Evolutionary conservation across 2,113 vertebrate genomes (phyloP), one percentile per base, ranked within the genome.

Genomic region (Sinocyclocheilus anophthalmus): DNA sequence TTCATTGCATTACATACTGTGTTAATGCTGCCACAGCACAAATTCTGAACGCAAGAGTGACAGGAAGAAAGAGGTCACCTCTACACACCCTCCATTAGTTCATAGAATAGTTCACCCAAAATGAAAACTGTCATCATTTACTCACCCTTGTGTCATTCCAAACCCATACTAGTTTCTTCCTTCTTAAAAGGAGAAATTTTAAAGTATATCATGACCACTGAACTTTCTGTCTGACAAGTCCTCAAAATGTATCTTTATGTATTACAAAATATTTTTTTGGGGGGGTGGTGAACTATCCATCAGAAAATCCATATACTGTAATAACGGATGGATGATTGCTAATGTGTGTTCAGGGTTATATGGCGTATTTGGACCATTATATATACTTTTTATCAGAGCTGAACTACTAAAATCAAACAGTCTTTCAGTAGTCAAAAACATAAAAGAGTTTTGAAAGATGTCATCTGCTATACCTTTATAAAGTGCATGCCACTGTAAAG

Each of bases 11-110:
- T 55, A 24, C 20, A 48, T n/a, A 73, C 22, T 16, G 30, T 14
- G 13, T 77, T 48, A 55, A 76, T 78, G 84, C 61, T 78, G 30
- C 45, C 45, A 53, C 84, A 55, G 75, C 84, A 69, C 63, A 82
- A 70, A 82, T 70, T 69, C 30, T 78, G 10, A 53, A 65, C 77
- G 42, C 24, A 12, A 67, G n/a, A 24, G 72, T 14, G 84, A 67
- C 9, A 2, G 37, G 6, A 61, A 67, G 57, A 84, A 26, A 72
- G 69, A 67, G 61, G 42, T 85, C 59, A 85, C 63, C 45, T 53
- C 9, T 69, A 67, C 42, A 81, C 59, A 82, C 24, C 30, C 33
- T 80, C 20, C 5, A 61, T 42, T 73, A 22, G 37, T 73, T 42
- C 33, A 73, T 37, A 73, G 20, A 45, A 16, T 16, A 69, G 65